Conservation (phyloP, 1,140 invertebrate genomes). For the Penaeus japonicus region DNA sequence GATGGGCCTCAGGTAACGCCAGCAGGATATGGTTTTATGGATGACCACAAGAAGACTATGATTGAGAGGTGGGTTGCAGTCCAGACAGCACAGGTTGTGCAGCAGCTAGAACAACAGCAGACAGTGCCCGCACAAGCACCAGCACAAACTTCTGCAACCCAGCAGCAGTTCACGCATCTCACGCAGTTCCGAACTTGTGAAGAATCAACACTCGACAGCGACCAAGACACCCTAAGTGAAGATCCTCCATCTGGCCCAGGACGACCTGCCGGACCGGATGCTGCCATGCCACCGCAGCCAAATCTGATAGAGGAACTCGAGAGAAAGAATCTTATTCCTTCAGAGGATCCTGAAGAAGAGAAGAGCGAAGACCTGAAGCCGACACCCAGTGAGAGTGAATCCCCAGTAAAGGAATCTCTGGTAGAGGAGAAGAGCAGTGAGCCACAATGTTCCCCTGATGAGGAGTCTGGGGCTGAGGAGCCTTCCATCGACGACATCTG, state of each 20-base stretch:
- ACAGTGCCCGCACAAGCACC: constrained; percentile 21
- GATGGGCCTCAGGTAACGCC: constrained; percentile 75
- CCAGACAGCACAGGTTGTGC: constrained; percentile 67
- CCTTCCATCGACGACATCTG: constrained; percentile 58
- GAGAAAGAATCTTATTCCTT: constrained; percentile 57
- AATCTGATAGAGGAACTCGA: constrained; percentile 58
- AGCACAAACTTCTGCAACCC: constrained; percentile 22
- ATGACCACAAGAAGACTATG: constrained; percentile 90
- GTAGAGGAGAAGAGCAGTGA: constrained; percentile 53
- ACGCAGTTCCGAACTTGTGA: constrained; percentile 58
- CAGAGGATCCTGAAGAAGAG: constrained; percentile 17
- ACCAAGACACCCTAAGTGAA: constrained; percentile 58
- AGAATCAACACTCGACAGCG: constrained; percentile 56
- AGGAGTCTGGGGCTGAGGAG: constrained; percentile 49
- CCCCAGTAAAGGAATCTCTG: constrained; percentile 32
- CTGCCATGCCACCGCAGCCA: constrained; percentile 43
- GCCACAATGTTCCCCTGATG: constrained; percentile 39
- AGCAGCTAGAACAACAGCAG: constrained; percentile 43
- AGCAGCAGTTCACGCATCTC: constrained; percentile 51
- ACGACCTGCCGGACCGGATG: background rate
- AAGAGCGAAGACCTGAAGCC: constrained; percentile 23
- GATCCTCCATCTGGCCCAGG: constrained; percentile 50
- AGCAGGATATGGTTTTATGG: constrained; percentile 77
- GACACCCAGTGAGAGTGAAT: constrained; percentile 38
- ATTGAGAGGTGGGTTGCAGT: constrained; percentile 93